Percentiles rank a stretch among this genome's conserved stretches.
phyloP scores from a whole-genome alignment of 2,888 invertebrate genomes.

The Sisyra nigra region DNA sequence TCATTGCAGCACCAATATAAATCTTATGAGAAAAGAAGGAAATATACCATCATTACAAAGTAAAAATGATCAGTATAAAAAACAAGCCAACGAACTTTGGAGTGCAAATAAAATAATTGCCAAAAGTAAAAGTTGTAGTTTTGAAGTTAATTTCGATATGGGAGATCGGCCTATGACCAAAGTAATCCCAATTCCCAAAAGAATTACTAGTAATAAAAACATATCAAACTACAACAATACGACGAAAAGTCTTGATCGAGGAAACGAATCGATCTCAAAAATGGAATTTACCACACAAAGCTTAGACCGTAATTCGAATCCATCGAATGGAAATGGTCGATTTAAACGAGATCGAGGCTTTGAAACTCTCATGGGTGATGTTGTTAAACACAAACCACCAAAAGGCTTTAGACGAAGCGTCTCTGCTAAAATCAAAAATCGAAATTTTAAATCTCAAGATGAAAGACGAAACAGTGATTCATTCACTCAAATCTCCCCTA shows the following conservation, averaged over 20 bases:
- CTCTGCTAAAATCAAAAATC: constrained; percentile 39
- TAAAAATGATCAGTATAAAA: constrained; percentile 37
- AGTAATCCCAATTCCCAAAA: background rate
- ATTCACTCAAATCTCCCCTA: background rate
- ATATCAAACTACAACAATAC: background rate
- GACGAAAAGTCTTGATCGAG: constrained; percentile 6
- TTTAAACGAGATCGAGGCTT: constrained; percentile 5
- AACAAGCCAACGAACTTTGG: constrained; percentile 30
- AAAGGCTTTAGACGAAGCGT: constrained; percentile 52
- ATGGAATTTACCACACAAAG: constrained; percentile 4
- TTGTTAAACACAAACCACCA: constrained; percentile 56
- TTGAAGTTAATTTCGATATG: constrained; percentile 26
- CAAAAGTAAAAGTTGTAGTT: constrained; percentile 32
- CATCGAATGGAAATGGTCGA: background rate
- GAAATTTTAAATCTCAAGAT: constrained; percentile 29
- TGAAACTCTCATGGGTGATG: constrained; percentile 6
- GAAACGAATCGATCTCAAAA: background rate
- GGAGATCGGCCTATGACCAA: background rate
- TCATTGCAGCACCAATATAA: background rate
- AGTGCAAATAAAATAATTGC: constrained; percentile 27
- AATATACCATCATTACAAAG: constrained; percentile 38
- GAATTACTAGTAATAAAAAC: background rate
- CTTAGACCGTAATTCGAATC: constrained; percentile 4
- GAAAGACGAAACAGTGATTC: constrained; percentile 25
- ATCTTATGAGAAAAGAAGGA: constrained; percentile 18